Percentiles rank a stretch among this genome's conserved stretches.
Evolutionary conservation across 92 coral and sea anemone genomes (phyloP).

Genomic region (Nematostella vectensis): DNA sequence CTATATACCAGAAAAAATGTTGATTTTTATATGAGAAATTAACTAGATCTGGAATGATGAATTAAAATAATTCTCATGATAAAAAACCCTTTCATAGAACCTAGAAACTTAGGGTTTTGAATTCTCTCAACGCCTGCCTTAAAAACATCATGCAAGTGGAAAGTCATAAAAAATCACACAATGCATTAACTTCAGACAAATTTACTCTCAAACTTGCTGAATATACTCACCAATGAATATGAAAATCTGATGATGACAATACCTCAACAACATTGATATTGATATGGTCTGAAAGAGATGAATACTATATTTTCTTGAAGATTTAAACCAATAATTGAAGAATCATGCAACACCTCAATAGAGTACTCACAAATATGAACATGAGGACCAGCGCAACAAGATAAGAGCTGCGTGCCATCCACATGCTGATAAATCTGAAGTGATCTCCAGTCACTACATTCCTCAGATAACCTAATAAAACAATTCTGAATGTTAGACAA

Average conservation of each 20-base stretch:
- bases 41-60: too few relatives aligned
- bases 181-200: too few relatives aligned
- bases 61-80: too few relatives aligned
- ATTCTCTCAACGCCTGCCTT: too few relatives aligned
- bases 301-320: background rate
- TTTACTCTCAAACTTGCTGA: too few relatives aligned
- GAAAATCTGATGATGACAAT: slow-evolving; percentile 97
- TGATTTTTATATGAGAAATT: too few relatives aligned
- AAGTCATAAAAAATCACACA: too few relatives aligned
- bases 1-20: slow-evolving; percentile 22
- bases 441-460: slow-evolving; percentile 97
- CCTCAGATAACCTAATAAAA: slow-evolving; percentile 68
- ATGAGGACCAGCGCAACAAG: slow-evolving; percentile 91
- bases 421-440: slow-evolving; percentile 93
- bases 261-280: slow-evolving; percentile 91
- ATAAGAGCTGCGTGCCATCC: slow-evolving; percentile 99
- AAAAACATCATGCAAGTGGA: too few relatives aligned
- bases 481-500: background rate
- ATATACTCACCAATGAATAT: slow-evolving; percentile 87
- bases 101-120: background rate
- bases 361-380: slow-evolving; percentile 91
- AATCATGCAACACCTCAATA: too few relatives aligned
- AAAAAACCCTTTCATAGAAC: too few relatives aligned
- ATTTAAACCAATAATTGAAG: background rate
- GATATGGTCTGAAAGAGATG: slow-evolving; percentile 81